Percentiles rank a stretch among this genome's conserved stretches.
These are phyloP conservation scores for Eremobia ochroleuca DNA, from an alignment of 2,888 invertebrate species.

Conservation along the genomic window DNA sequence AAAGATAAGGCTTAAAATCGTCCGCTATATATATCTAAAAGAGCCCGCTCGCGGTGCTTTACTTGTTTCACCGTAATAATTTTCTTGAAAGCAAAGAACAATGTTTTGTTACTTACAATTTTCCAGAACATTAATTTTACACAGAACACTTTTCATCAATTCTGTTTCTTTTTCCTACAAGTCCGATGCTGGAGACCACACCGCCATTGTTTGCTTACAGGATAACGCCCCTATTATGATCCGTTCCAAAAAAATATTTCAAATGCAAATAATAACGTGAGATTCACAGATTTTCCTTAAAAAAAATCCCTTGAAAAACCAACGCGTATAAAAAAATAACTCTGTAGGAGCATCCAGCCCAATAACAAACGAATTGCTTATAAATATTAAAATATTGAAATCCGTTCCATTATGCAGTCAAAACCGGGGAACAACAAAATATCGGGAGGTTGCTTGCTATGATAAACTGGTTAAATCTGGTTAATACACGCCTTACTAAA, in stretches of 20 bases:
- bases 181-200: conserved; percentile 1
- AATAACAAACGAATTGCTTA: conserved; percentile 82
- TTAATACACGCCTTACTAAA: conserved; percentile 68
- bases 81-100: not conserved
- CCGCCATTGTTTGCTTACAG: conserved; percentile 45
- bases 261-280: conserved; percentile 61
- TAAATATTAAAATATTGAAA: conserved; percentile 88
- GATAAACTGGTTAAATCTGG: conserved; percentile 80
- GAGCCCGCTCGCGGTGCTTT: too few relatives aligned
- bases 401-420: conserved; percentile 83
- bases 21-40: too few relatives aligned
- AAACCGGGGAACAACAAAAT: conserved; percentile 82
- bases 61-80: too few relatives aligned
- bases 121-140: not conserved
- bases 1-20: too few relatives aligned
- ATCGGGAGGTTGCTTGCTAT: conserved; percentile 76
- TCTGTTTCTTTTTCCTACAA: conserved; percentile 16
- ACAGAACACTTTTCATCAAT: not conserved
- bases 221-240: conserved; percentile 59
- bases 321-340: conserved; percentile 62
- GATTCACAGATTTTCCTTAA: conserved; percentile 60
- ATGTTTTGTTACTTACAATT: not conserved
- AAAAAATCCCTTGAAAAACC: conserved; percentile 45
- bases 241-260: conserved; percentile 54
- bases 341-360: conserved; percentile 63